Base-by-base conservation (phyloP, 2,113 vertebrate genomes). In the Pygoscelis adeliae region DNA sequence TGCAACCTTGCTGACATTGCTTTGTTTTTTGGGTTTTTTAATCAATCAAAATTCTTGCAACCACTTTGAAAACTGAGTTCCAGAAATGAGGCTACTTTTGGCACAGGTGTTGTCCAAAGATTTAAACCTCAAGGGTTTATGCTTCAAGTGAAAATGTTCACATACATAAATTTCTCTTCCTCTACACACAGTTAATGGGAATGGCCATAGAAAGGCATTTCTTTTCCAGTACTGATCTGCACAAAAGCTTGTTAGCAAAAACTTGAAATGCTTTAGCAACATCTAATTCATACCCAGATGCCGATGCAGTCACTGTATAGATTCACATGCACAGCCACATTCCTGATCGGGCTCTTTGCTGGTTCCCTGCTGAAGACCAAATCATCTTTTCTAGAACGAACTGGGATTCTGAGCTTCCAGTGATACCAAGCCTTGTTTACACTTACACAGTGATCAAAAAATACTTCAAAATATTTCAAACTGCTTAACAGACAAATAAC, bases 1-100 rank as follows among this genome's bases (percentile, higher is more conserved):
- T 15, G 50, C 56, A 63, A 55, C 40, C 23, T 29, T 32, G 50
- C 9, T 22, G 42, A 40, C n/a, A 5, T 38, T 12, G 27, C 29
- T 56, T 40, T 22, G 17, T 0, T 13, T 11, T 25, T 23, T 4
- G 13, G 25, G 8, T 6, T 2, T 8, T 11, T 20, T 34, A 32
- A 47, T 13, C 14, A 14, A 49, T 18, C n/a, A 49, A 30, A 63
- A 58, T 25, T 16, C 50, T 42, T 27, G 42, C 21, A 42, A 26
- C 20, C 32, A 15, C n/a, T 40, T 55, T 23, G 25, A 56, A 55
- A 19, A 72, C 6, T 12, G 42, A 40, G 25, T 25, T 47, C n/a
- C 58, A 49, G n/a, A 55, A 55, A 47, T 14, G 19, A 47, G 12
- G 16, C 34, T 19, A 56, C 42, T 47, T n/a, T 50, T 20, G 44